phyloP scores from a whole-genome alignment of 2,888 invertebrate species.

The Chloromyia formosa region DNA sequence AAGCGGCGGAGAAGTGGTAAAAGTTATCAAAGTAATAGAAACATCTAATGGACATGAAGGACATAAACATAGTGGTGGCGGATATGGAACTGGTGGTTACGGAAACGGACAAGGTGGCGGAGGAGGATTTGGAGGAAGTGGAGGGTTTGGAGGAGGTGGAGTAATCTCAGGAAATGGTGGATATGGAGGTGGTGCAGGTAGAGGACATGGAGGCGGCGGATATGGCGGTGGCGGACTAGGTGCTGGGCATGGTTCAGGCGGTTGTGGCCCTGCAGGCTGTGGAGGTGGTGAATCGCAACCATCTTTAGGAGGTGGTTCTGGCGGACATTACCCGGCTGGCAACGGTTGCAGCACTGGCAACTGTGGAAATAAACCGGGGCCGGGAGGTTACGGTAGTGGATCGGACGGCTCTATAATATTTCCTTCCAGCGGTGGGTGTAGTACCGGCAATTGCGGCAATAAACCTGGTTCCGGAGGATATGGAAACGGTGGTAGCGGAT shows the following conservation, averaged over 20 bases:
- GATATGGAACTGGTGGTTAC: neutral
- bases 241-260: neutral
- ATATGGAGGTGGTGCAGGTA: neutral
- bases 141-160: slow-evolving; percentile 2
- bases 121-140: neutral
- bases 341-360: slow-evolving; percentile 5
- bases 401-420: neutral
- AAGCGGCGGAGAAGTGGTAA: neutral
- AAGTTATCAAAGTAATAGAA: slow-evolving; percentile 21
- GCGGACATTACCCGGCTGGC: neutral
- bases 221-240: neutral
- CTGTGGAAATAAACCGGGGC: neutral
- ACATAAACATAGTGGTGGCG: neutral
- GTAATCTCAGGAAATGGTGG: neutral
- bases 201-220: neutral
- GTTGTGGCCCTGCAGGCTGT: neutral
- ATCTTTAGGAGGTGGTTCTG: neutral
- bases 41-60: neutral
- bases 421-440: neutral
- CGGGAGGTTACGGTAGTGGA: neutral
- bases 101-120: neutral
- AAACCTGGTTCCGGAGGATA: neutral
- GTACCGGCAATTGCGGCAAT: slow-evolving; percentile 7
- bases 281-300: neutral
- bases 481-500: slow-evolving; percentile 7